Percentiles rank a stretch among this genome's conserved stretches.
These are phyloP conservation scores for Erpornis zantholeuca DNA, from an alignment of 2,113 vertebrate genomes.

Conservation along the genomic window DNA sequence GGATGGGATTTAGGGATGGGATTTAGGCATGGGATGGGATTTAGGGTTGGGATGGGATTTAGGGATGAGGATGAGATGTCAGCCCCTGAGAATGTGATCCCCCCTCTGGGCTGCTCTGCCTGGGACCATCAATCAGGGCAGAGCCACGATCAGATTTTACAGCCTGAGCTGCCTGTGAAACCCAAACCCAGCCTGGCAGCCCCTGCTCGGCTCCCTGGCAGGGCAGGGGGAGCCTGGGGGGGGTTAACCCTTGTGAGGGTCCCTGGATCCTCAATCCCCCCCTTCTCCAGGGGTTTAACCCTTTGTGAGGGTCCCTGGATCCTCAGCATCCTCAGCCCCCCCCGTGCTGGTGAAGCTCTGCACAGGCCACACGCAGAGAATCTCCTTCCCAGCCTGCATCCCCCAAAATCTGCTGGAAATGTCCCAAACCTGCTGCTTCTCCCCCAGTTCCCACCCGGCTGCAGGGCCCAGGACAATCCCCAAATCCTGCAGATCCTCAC, in stretches of 20 bases:
- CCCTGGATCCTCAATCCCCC: background rate
- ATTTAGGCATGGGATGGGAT: no score
- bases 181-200: constrained; percentile 21
- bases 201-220: background rate
- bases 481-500: no score
- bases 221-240: background rate
- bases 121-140: constrained; percentile 60
- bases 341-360: background rate
- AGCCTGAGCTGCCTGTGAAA: constrained; percentile 53
- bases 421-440: background rate
- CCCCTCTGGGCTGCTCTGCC: background rate
- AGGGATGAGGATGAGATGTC: no score
- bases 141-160: constrained; percentile 64
- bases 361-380: rapidly evolving
- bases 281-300: background rate
- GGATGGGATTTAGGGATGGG: no score
- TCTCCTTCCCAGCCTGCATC: background rate
- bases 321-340: background rate
- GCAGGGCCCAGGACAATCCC: background rate
- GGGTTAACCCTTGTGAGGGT: constrained; percentile 5
- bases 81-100: constrained; percentile 54
- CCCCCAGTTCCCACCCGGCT: rapidly evolving
- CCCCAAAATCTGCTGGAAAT: rapidly evolving
- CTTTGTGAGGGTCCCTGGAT: background rate
- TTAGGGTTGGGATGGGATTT: no score